These are phyloP conservation scores for Colostygia pectinataria DNA, from an alignment of 2,888 invertebrate species.

Conservation along the genomic window DNA sequence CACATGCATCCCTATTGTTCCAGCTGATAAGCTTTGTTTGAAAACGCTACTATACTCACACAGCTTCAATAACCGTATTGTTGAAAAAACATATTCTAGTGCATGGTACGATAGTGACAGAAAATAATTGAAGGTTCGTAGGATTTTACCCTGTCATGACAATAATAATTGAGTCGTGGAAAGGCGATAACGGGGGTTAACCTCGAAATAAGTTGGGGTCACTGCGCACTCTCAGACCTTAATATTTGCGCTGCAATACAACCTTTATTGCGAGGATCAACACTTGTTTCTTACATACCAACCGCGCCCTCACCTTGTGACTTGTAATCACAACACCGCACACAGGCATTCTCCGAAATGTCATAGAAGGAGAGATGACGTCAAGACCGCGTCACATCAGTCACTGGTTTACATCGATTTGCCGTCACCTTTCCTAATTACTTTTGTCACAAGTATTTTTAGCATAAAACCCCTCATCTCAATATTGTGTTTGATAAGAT, in stretches of 20 bases:
- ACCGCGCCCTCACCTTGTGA: conserved; percentile 40
- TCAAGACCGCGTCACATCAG: too few species aligned
- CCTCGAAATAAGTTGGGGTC: conserved; percentile 71
- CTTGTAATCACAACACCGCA: conserved; percentile 53
- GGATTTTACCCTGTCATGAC: conserved; percentile 58
- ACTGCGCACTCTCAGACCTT: conserved; percentile 59
- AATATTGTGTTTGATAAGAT: too few species aligned
- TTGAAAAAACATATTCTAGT: neutral
- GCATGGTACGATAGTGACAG: neutral
- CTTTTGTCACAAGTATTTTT: too few species aligned
- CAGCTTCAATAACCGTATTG: neutral
- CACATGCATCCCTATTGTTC: conserved; percentile 57
- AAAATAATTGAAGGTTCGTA: conserved; percentile 20
- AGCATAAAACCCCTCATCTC: too few species aligned
- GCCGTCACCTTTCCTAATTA: too few species aligned
- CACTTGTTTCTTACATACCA: conserved; percentile 57
- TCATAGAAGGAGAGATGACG: too few species aligned
- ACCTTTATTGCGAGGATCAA: conserved; percentile 73
- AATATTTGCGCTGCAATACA: conserved; percentile 76
- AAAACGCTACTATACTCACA: conserved; percentile 7
- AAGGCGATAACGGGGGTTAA: conserved; percentile 61
- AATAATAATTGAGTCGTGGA: conserved; percentile 60
- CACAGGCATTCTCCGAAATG: conserved; percentile 28
- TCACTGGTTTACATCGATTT: too few species aligned
- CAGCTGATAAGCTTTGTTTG: conserved; percentile 34